Evolutionary conservation across 2,113 vertebrate species (phyloP), one percentile per base, ranked within the genome.

Genomic region (Syrmaticus mikado): DNA sequence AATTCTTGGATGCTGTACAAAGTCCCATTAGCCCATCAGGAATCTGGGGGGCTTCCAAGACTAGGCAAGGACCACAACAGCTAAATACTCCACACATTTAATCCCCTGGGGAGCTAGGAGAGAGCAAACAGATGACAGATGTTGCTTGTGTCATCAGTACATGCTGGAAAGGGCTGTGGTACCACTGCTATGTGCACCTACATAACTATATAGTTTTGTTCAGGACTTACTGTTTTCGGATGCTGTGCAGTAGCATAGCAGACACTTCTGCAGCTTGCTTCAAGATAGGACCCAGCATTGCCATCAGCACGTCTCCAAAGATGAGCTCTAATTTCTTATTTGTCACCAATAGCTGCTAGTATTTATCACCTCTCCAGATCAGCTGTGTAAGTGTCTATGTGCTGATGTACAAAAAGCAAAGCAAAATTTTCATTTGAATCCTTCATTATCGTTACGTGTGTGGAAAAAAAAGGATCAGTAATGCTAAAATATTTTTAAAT

Each of bases 1-100:
- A 41, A 34, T 60, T 84, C 46, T 91, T 93, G 40, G n/a, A 65
- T 87, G 40, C 20, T 66, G 43, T 73, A 45, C 36, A 90, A 91
- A 87, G 34, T 40, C 43, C 58, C 13, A 5, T 70, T 53, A 83
- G n/a, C 53, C 75, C 72, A 38, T 28, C 24, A 14, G 38, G 55
- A 55, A 32, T 61, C 24, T 81, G 19, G 6, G 48, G 34, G 13
- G 27, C 60, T 78, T 86, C 48, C 76, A 90, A 62, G 27, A 10
- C n/a, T 40, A 58, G 50, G 50, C 36, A 78, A 67, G 20, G 24
- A n/a, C 62, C 38, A 36, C 2, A 34, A 25, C 40, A 78, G 22
- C 73, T 92, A 80, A 92, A 55, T 43, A 7, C 2, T 71, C 9
- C 53, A 24, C 9, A 1, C 34, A 18, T 6, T 68, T 82, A 18